phyloP scores from a whole-genome alignment of 2,113 vertebrate species.

The Agapornis roseicollis region DNA sequence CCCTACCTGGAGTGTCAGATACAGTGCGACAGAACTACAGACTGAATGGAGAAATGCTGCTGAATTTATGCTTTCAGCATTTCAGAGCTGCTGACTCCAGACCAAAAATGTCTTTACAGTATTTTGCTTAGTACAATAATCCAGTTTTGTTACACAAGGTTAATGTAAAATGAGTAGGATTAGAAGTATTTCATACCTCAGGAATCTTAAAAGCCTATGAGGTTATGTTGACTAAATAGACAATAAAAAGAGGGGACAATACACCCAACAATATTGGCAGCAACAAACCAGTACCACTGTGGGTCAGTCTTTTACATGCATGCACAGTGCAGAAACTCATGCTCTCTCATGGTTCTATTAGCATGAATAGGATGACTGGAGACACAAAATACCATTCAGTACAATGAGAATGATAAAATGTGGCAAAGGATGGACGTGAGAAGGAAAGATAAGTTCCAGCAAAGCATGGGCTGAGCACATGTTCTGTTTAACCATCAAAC shows the following conservation, averaged over 20 bases:
- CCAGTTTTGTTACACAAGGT: neutral
- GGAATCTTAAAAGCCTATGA: neutral
- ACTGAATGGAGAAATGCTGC: neutral
- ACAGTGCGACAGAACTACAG: neutral
- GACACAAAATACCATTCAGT: neutral
- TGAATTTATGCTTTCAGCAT: neutral
- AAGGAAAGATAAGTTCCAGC: neutral
- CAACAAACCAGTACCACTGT: neutral
- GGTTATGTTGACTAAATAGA: neutral
- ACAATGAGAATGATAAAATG: constrained; percentile 1
- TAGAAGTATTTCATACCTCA: neutral
- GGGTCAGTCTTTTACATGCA: neutral
- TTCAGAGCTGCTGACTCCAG: neutral
- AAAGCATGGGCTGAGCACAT: neutral
- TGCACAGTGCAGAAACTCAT: neutral
- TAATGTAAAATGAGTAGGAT: neutral
- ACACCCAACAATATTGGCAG: neutral
- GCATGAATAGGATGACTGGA: neutral
- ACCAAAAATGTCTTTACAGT: neutral
- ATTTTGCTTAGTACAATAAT: neutral
- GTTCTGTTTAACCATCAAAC: neutral
- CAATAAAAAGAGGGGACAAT: neutral
- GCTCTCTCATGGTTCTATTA: neutral
- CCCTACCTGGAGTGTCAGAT: neutral
- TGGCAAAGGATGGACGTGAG: neutral